Evolutionary conservation across 2,113 vertebrate species (phyloP).

Genomic region (Cisticola juncidis): DNA sequence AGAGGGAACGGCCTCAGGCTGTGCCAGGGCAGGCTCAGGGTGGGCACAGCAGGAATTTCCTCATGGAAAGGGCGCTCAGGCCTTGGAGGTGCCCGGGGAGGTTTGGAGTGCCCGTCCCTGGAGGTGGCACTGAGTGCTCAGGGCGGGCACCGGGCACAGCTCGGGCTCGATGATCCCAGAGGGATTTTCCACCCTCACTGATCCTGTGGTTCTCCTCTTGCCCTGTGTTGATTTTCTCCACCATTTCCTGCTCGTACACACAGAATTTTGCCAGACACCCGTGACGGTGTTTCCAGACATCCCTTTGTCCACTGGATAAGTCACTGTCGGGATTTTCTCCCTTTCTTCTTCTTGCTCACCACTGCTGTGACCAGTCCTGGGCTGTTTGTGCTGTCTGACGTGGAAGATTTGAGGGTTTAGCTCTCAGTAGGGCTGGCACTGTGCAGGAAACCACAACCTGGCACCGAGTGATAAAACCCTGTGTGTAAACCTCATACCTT

Average conservation of each 20-base stretch:
- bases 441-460: neutral
- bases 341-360: neutral
- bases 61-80: neutral
- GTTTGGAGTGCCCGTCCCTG: neutral
- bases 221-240: neutral
- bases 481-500: neutral
- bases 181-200: neutral
- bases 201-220: neutral
- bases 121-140: neutral
- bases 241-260: accelerated
- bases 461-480: neutral
- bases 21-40: neutral
- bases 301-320: neutral
- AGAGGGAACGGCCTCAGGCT: neutral
- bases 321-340: accelerated
- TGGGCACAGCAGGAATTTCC: neutral
- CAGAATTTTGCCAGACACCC: neutral
- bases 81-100: neutral
- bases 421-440: neutral
- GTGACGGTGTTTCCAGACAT: accelerated
- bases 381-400: neutral
- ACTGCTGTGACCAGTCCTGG: accelerated
- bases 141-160: neutral
- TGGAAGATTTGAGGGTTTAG: neutral
- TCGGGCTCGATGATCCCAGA: accelerated